These are phyloP conservation scores for Halocynthia roretzi DNA, from an alignment of 23 tunicate species.

Conservation along the genomic window DNA sequence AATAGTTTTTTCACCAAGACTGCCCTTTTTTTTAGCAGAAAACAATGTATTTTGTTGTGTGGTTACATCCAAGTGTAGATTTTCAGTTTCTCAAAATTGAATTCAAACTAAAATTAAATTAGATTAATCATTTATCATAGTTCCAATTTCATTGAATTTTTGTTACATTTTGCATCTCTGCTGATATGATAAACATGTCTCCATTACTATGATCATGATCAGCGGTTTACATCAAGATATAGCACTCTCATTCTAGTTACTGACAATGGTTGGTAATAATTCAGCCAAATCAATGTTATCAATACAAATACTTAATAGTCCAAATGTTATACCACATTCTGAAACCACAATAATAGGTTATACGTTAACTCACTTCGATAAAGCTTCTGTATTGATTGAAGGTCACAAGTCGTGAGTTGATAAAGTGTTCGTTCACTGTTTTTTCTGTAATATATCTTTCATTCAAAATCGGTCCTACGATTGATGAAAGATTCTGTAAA, in stretches of 20 bases:
- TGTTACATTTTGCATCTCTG: too few species aligned
- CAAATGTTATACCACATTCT: not conserved
- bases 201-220: too few species aligned
- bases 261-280: conserved; percentile 5
- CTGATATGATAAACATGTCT: too few species aligned
- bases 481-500: conserved; percentile 43
- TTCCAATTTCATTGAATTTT: too few species aligned
- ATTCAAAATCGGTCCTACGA: conserved; percentile 34
- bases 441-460: conserved; percentile 53
- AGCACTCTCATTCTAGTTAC: too few species aligned
- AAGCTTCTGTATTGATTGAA: conserved; percentile 45
- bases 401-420: conserved; percentile 37
- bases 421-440: conserved; percentile 47
- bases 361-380: conserved; percentile 40
- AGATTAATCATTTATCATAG: too few species aligned
- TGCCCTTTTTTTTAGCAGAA: not conserved
- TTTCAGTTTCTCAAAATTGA: too few species aligned
- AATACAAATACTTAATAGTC: not conserved
- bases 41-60: conserved; percentile 3
- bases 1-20: not conserved
- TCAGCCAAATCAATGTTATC: not conserved
- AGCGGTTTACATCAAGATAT: too few species aligned
- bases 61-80: too few species aligned
- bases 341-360: not conserved
- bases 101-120: too few species aligned